Evolutionary conservation across 1,140 invertebrate genomes (phyloP).

Genomic region (Sitodiplosis mosellana): DNA sequence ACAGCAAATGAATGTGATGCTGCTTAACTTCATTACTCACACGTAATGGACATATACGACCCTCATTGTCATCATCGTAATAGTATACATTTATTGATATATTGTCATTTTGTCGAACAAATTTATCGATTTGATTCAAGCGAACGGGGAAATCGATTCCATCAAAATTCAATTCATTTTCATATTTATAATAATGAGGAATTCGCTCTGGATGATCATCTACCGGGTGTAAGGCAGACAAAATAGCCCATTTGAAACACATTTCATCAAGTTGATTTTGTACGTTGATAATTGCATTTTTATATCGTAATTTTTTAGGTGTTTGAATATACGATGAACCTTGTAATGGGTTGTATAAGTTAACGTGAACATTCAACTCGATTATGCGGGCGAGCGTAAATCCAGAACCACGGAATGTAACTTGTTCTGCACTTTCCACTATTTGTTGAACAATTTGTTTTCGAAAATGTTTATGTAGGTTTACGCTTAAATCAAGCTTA

Average conservation of each 20-base stretch:
- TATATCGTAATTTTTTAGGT: conserved; percentile 11
- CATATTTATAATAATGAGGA: background rate
- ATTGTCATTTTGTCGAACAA: conserved; percentile 6
- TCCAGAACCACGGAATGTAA: too few relatives aligned
- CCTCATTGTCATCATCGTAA: background rate
- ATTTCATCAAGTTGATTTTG: conserved; percentile 11
- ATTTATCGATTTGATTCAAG: conserved; percentile 5
- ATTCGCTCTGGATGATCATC: background rate
- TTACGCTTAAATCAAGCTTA: too few relatives aligned
- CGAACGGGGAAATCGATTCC: conserved; percentile 6
- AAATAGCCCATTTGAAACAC: conserved; percentile 15
- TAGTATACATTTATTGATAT: conserved; percentile 2
- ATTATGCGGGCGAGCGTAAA: conserved; percentile 6
- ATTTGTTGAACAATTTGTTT: too few relatives aligned
- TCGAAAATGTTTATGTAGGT: too few relatives aligned
- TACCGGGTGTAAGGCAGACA: conserved; percentile 9
- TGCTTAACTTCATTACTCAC: background rate
- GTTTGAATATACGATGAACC: conserved; percentile 12
- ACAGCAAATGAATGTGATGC: conserved; percentile 6
- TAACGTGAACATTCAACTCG: conserved; percentile 14
- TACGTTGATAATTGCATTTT: conserved; percentile 14
- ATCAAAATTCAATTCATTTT: background rate
- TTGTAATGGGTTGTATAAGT: conserved; percentile 14
- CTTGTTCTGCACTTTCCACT: too few relatives aligned
- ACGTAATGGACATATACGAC: conserved; percentile 1